Base-by-base conservation (phyloP, 2,113 vertebrate genomes). In the Sceloporus undulatus region DNA sequence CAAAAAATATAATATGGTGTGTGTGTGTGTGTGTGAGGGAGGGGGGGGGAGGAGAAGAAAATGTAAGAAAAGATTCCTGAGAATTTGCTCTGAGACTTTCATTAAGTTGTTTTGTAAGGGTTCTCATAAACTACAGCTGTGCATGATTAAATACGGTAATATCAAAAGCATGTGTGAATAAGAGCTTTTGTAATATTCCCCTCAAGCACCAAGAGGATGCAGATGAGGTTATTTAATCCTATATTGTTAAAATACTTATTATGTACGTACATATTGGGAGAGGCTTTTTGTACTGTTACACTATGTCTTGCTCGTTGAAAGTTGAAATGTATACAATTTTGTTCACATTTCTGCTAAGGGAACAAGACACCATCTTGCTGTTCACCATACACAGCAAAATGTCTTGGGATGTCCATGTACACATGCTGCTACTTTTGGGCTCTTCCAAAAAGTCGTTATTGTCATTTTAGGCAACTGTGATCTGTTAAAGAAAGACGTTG, bases 101-200 rank as follows among this genome's bases (percentile, higher is more conserved):
- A 91, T 94, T 96, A 92, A 95, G 95, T 94, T 95, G 92, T 97
- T 97, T 97, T 96, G 94, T 96, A 96, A 96, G 91, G 93, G 94
- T 95, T 82, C 94, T 97, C 95, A 93, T 95, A 95, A 95, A 93
- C 91, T 95, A 91, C 97, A 98, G 95, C 96, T 97, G 96, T 94
- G 93, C 95, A 95, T 91, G 95, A 97, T 98, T 97, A 97, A 96
- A 95, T 95, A 94, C 91, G 94, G 94, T 95, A 96, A 96, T 97
- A 97, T 96, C 96, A 96, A 97, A 97, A 96, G 96, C 96, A 96
- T 96, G 95, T 96, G 96, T 96, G 94, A 96, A 96, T 93, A 94
- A 94, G 93, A 92, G 82, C 90, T 96, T 96, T 95, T 96, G 94
- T 96, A 92, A 94, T 97, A 95, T 95, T 95, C 94, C 91, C 96